These are phyloP conservation scores for Drosophila paramelanica DNA, from an alignment of 2,888 invertebrate species.

Conservation along the genomic window DNA sequence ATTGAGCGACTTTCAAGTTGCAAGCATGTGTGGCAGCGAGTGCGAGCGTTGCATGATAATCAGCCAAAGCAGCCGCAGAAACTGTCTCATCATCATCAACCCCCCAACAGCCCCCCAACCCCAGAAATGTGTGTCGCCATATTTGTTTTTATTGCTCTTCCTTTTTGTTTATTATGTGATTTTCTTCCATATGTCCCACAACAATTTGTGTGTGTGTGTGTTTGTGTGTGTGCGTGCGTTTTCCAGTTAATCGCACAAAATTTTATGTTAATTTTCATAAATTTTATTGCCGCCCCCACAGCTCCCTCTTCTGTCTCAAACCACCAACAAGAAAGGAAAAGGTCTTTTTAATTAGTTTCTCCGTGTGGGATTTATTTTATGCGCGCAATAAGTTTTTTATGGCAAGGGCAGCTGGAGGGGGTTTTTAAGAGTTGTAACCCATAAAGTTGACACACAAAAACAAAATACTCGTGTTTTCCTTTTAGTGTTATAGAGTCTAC, in stretches of 20 bases:
- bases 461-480: constrained; percentile 56
- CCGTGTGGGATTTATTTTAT: constrained; percentile 74
- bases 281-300: constrained; percentile 73
- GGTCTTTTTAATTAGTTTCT: constrained; percentile 79
- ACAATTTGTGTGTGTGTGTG: constrained; percentile 8
- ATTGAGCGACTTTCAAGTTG: constrained; percentile 62
- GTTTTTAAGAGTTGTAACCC: constrained; percentile 76
- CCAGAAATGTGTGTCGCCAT: constrained; percentile 65
- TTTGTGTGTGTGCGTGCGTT: constrained; percentile 56
- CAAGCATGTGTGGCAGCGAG: constrained; percentile 63
- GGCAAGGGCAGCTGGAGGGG: constrained; percentile 14
- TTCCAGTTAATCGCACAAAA: constrained; percentile 80
- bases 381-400: constrained; percentile 62
- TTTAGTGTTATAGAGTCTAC: constrained; percentile 30
- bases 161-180: constrained; percentile 80
- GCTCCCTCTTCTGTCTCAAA: neutral
- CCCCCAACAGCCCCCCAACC: constrained; percentile 1
- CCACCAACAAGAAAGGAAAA: constrained; percentile 29
- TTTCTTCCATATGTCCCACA: constrained; percentile 71
- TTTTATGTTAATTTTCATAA: constrained; percentile 83
- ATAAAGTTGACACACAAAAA: constrained; percentile 68
- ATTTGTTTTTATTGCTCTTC: constrained; percentile 80
- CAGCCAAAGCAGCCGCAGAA: constrained; percentile 36
- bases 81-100: constrained; percentile 38
- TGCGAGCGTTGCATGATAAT: constrained; percentile 70